These are phyloP conservation scores for Rattus rattus DNA, from an alignment of 2,113 vertebrate species.

Conservation along the genomic window DNA sequence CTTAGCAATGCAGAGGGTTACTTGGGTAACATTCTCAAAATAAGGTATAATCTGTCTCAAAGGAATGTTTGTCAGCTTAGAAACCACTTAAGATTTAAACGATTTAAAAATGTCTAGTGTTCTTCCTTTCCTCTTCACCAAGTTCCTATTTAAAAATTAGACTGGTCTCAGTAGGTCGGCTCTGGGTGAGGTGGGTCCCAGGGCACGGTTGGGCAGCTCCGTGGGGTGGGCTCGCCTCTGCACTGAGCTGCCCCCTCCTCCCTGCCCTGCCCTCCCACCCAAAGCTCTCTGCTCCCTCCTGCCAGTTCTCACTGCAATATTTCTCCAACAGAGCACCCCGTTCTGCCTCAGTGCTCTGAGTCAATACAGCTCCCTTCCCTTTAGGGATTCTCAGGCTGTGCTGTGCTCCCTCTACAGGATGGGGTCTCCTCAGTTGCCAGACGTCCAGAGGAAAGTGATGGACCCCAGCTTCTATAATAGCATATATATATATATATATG, in stretches of 20 bases:
- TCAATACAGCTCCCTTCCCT: not conserved
- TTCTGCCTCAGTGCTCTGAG: not conserved
- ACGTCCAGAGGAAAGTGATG: not conserved
- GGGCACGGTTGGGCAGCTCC: not conserved
- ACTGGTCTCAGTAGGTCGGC: not conserved
- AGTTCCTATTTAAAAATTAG: not conserved
- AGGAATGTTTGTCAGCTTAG: not conserved
- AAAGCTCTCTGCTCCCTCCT: not conserved
- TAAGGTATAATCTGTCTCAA: not conserved
- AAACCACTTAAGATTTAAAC: not conserved
- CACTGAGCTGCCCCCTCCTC: not conserved
- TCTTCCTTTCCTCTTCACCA: not conserved
- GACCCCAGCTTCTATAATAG: not conserved
- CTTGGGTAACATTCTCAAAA: not conserved
- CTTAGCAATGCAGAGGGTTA: not conserved
- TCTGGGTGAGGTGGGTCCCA: not conserved
- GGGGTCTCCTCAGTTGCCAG: not conserved
- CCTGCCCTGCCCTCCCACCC: not conserved
- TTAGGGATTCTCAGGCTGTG: not conserved
- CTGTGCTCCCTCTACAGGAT: not conserved
- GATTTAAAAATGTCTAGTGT: not conserved
- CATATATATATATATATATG: too few species aligned
- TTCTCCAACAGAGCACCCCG: not conserved
- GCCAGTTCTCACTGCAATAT: too few species aligned
- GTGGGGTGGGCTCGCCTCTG: not conserved